phyloP scores from a whole-genome alignment of 2,113 vertebrate genomes.

The Thalassarche chlororhynchos region DNA sequence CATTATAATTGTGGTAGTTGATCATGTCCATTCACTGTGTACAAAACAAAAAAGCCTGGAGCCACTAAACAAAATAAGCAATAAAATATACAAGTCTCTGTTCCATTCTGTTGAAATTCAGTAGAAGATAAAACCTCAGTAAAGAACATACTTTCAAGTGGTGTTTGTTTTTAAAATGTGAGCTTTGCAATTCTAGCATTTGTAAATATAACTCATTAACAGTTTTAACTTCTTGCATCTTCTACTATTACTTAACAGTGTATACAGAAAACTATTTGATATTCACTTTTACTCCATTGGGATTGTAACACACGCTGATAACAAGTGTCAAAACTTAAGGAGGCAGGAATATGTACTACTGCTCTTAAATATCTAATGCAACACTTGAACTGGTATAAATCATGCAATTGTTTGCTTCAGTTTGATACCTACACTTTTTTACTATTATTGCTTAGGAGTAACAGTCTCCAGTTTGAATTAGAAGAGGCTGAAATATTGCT shows the following conservation, averaged over 20 bases:
- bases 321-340: neutral
- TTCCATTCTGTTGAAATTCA: neutral
- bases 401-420: neutral
- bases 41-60: neutral
- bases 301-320: neutral
- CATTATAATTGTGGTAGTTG: neutral
- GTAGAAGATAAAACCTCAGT: neutral
- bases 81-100: neutral
- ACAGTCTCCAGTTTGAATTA: neutral
- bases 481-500: neutral
- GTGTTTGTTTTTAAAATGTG: neutral
- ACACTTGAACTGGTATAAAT: neutral
- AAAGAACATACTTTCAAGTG: neutral
- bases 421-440: neutral
- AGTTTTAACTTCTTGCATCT: neutral
- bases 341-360: neutral
- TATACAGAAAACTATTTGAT: neutral
- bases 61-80: neutral
- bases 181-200: neutral
- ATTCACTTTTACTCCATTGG: neutral
- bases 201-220: neutral
- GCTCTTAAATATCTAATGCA: neutral
- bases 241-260: neutral
- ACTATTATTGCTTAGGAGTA: neutral
- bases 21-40: neutral